Evolutionary conservation across 2,888 invertebrate species (phyloP).

Genomic region (Liposcelis brunnea): DNA sequence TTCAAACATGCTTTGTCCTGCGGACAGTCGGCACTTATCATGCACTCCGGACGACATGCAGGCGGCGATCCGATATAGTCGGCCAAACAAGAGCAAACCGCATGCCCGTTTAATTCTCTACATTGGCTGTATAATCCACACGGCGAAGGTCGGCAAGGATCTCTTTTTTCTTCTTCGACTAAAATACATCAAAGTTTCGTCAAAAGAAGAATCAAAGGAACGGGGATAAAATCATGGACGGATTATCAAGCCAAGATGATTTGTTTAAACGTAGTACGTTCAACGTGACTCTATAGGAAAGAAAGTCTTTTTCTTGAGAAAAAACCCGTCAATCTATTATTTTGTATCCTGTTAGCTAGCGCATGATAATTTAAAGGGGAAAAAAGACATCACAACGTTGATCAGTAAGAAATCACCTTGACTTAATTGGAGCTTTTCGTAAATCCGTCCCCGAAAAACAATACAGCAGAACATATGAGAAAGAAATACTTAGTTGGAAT

Average conservation of each 20-base stretch:
- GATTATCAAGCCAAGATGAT: constrained; percentile 12
- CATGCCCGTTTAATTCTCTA: constrained; percentile 50
- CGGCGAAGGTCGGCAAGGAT: constrained; percentile 56
- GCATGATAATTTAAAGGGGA: too few relatives aligned
- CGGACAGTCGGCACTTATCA: constrained; percentile 65
- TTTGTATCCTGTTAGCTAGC: too few relatives aligned
- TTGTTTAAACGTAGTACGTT: constrained; percentile 12
- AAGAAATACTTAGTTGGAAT: too few relatives aligned
- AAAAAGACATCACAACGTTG: too few relatives aligned
- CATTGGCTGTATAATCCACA: constrained; percentile 65
- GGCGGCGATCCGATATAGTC: constrained; percentile 66
- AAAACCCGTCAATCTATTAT: too few relatives aligned
- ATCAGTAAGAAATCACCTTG: too few relatives aligned
- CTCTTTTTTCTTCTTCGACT: constrained; percentile 28
- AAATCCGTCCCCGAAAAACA: too few relatives aligned
- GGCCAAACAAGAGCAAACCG: constrained; percentile 62
- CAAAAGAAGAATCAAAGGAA: constrained; percentile 6
- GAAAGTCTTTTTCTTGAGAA: background rate
- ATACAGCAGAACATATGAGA: too few relatives aligned
- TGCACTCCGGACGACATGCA: constrained; percentile 62
- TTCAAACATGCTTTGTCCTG: constrained; percentile 64
- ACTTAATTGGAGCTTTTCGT: too few relatives aligned
- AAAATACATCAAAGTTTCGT: constrained; percentile 10
- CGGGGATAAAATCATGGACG: constrained; percentile 7
- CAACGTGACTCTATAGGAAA: background rate